These are phyloP conservation scores for Melolontha melolontha DNA, from an alignment of 2,888 invertebrate species.

Conservation along the genomic window DNA sequence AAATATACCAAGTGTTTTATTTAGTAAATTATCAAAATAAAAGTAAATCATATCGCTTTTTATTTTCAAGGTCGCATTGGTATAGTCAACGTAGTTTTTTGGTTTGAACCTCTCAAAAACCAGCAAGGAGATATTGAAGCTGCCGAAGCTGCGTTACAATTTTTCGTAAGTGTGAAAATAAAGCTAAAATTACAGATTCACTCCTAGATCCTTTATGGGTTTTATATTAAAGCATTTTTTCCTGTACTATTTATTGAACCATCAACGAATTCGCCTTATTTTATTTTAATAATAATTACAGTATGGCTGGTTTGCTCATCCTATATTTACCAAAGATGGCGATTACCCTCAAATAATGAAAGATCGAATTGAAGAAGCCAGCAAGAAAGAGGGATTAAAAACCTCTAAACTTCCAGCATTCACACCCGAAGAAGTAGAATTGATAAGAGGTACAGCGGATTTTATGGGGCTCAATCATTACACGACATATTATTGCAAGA, in stretches of 20 bases:
- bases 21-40: no score
- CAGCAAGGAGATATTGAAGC: conserved; percentile 67
- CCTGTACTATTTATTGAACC: no score
- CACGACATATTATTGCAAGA: conserved; percentile 61
- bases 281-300: conserved; percentile 51
- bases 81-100: conserved; percentile 69
- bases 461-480: conserved; percentile 83
- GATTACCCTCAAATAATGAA: conserved; percentile 77
- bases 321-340: conserved; percentile 72
- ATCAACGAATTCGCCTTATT: no score
- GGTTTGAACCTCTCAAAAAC: conserved; percentile 67
- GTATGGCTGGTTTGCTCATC: conserved; percentile 77
- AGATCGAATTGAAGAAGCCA: conserved; percentile 68
- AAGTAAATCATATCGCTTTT: no score
- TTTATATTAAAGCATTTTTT: no score
- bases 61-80: conserved; percentile 70
- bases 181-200: no score
- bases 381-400: conserved; percentile 69
- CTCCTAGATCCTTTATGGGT: no score
- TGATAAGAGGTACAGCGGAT: conserved; percentile 73
- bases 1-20: no score
- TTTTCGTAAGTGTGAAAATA: conserved; percentile 71
- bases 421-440: conserved; percentile 69
- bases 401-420: conserved; percentile 74
- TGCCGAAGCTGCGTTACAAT: conserved; percentile 69